Evolutionary conservation across 2,797 vertebrate genomes (phyloP), one percentile per base, ranked within the genome.

Genomic region (Mastacembelus armatus): DNA sequence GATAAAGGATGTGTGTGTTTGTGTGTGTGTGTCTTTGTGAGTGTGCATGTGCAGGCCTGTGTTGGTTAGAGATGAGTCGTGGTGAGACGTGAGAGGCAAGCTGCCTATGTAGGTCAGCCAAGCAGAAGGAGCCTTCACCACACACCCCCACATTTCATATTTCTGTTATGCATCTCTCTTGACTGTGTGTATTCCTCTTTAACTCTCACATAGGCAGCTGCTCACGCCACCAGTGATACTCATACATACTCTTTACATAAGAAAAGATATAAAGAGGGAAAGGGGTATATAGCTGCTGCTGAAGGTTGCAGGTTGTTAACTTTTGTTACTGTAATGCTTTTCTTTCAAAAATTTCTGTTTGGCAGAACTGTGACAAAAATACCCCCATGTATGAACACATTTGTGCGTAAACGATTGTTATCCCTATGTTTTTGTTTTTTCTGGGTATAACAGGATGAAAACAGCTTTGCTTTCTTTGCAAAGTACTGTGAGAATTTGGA

Each of bases 31-130:
- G 56, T 54, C 45, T 66, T 30, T 70, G 51, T 36, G 35, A 12
- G 42, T 66, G 71, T 59, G 72, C 71, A 60, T 65, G 60, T 79
- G 89, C 71, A 77, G 74, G 74, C 87, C 84, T 81, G 88, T 85
- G 89, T 89, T 91, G 88, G 90, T 91, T 86, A 84, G 87, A 91
- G 89, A 92, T 90, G 91, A 90, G 89, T 91, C 64, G 74, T 80
- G 87, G 86, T 84, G 85, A 90, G 89, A 93, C 67, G 90, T 92
- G 91, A 93, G 90, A 93, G 86, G 88, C 89, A 93, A 93, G 92
- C 93, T 92, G 90, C 85, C 90, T 94, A 94, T 94, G 88, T 94
- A 94, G 94, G 94, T 95, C 94, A 94, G 91, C 92, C 92, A 93
- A 91, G 92, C 92, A 92, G 91, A 94, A 93, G 90, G 91, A 92